Evolutionary conservation across 2,797 vertebrate genomes (phyloP), one percentile per base, ranked within the genome.

Genomic region (Accipiter badius): DNA sequence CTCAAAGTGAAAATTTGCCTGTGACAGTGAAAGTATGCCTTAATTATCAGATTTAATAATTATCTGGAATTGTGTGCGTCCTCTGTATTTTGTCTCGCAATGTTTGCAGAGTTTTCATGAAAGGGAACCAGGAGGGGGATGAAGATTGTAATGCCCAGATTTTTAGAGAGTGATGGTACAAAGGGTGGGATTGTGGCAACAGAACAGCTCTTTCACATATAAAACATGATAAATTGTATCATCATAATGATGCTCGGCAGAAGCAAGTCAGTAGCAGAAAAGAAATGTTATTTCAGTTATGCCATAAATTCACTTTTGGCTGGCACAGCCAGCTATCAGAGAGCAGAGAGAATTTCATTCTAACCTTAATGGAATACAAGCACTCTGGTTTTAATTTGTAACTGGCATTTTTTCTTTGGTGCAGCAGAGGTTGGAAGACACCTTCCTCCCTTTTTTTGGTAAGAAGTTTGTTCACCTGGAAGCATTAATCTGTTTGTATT

Each of bases 281-380:
- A 90, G 72, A 80, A 94, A 95, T 90, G 82, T 70, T 7, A 94
- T 93, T 96, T 93, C 82, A 90, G 20, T 90, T 91, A 91, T 77
- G 70, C 70, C 47, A 35, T 82, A 91, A 90, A 88, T 96, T 91
- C 50, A 44, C 80, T 94, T 95, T 73, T 3, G 10, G 54, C 47
- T 89, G 70, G 47, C 90, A 82, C 46, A 69, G 82, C 37, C 69
- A 86, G 58, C 70, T 90, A 15, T 82, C 72, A 79, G 76, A 90
- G 31, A 73, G 47, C 54, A 90, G 91, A 59, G 31, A 91, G 70
- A 88, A 82, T 84, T 95, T 90, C 47, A 39, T 87, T 91, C 69
- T 86, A 76, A 58, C 61, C 26, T 89, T 90, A 74, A 92, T 81
- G 61, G 96, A 91, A 86, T 72, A 74, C 46, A 91, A 90, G 37